A percentile compares a stretch with the other conserved stretches of the same genome.
These are phyloP conservation scores for Steinernema feltiae DNA, from an alignment of 1,140 invertebrate genomes.

Conservation along the genomic window DNA sequence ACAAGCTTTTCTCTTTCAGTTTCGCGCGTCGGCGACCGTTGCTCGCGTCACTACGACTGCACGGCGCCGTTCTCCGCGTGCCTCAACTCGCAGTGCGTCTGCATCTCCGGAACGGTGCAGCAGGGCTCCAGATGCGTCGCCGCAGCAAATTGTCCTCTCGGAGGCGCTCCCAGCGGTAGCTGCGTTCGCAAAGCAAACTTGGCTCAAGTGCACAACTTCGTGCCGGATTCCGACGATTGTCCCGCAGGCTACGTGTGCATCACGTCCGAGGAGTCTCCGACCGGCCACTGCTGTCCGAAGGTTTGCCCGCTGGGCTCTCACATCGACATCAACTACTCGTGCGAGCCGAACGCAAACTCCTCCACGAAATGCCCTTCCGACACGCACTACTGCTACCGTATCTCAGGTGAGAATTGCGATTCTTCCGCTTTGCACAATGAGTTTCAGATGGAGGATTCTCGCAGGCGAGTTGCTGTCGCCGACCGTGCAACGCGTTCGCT, in stretches of 20 bases:
- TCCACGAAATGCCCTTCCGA: slow-evolving; percentile 46
- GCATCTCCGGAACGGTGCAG: slow-evolving; percentile 56
- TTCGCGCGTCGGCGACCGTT: slow-evolving; percentile 53
- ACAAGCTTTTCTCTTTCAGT: slow-evolving; percentile 31
- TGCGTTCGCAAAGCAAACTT: slow-evolving; percentile 44
- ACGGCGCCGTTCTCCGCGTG: slow-evolving; percentile 56
- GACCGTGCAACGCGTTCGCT: slow-evolving; percentile 56
- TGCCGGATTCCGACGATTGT: slow-evolving; percentile 49
- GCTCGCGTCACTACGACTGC: slow-evolving; percentile 56
- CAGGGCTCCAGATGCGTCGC: slow-evolving; percentile 54
- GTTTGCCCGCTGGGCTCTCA: slow-evolving; percentile 48
- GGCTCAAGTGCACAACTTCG: slow-evolving; percentile 30
- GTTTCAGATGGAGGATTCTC: slow-evolving; percentile 36
- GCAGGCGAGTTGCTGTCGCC: slow-evolving; percentile 55
- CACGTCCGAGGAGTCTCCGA: slow-evolving; percentile 49
- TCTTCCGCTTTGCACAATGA: neutral
- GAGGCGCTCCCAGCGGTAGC: slow-evolving; percentile 44
- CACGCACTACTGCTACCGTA: slow-evolving; percentile 54
- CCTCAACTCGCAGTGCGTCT: slow-evolving; percentile 55
- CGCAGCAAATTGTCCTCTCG: slow-evolving; percentile 53
- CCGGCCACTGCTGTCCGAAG: slow-evolving; percentile 55
- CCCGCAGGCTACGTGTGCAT: slow-evolving; percentile 44
- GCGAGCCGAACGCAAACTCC: slow-evolving; percentile 29
- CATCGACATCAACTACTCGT: slow-evolving; percentile 34
- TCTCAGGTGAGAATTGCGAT: slow-evolving; percentile 41